Evolutionary conservation across 2,888 invertebrate genomes (phyloP).

Genomic region (Drosophila engyochracea): DNA sequence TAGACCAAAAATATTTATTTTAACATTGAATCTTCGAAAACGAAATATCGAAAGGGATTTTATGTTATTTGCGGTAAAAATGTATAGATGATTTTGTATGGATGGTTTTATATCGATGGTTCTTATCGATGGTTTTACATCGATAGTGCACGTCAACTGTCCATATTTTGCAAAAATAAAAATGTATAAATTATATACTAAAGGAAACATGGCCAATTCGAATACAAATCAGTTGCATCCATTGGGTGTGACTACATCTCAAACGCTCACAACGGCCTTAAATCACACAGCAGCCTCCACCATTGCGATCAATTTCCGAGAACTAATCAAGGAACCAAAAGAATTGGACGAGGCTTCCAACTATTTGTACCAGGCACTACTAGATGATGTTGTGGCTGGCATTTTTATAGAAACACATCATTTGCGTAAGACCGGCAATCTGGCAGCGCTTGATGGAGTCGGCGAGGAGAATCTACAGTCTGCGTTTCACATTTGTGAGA

Average conservation of each 20-base stretch:
- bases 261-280: conserved; percentile 7
- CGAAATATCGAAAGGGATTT: background rate
- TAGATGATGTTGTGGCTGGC: conserved; percentile 91
- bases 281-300: conserved; percentile 47
- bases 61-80: background rate
- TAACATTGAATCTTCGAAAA: background rate
- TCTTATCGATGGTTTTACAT: background rate
- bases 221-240: conserved; percentile 27
- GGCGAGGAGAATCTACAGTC: conserved; percentile 86
- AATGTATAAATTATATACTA: background rate
- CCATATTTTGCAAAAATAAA: background rate
- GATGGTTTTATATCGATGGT: too few relatives aligned
- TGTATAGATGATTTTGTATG: too few relatives aligned
- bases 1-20: background rate
- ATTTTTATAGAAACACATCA: conserved; percentile 92
- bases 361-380: conserved; percentile 89
- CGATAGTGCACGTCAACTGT: fast-evolving
- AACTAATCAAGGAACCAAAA: conserved; percentile 84
- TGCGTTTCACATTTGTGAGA: conserved; percentile 88
- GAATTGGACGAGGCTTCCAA: conserved; percentile 88
- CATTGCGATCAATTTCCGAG: conserved; percentile 76
- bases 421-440: conserved; percentile 90
- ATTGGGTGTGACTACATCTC: conserved; percentile 22
- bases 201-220: conserved; percentile 27
- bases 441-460: conserved; percentile 88